These are phyloP conservation scores for Achlya flavicornis DNA, from an alignment of 2,888 invertebrate genomes.

Conservation along the genomic window DNA sequence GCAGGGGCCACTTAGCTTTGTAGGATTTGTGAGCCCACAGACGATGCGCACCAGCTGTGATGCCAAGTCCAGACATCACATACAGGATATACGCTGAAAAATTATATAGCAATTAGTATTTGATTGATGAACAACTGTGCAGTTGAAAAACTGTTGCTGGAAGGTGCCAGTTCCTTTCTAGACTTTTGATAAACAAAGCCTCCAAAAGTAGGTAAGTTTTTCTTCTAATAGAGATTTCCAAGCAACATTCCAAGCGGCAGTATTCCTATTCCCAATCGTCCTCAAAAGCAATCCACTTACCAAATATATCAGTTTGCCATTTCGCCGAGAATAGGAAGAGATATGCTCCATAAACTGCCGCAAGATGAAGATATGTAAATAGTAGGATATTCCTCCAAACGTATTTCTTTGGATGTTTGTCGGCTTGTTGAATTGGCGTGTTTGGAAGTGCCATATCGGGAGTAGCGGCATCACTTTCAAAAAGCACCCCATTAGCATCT, in stretches of 20 bases:
- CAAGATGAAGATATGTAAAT: slow-evolving; percentile 89
- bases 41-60: slow-evolving; percentile 98
- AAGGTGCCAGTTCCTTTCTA: too few species aligned
- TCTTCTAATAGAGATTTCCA: neutral
- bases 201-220: too few species aligned
- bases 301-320: slow-evolving; percentile 87
- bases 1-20: slow-evolving; percentile 96
- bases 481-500: slow-evolving; percentile 75
- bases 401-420: slow-evolving; percentile 82
- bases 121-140: neutral
- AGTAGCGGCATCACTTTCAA: slow-evolving; percentile 76
- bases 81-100: slow-evolving; percentile 88
- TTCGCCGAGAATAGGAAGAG: slow-evolving; percentile 89
- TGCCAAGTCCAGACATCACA: slow-evolving; percentile 92
- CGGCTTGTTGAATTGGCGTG: slow-evolving; percentile 77
- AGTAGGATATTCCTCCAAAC: slow-evolving; percentile 94
- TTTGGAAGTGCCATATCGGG: slow-evolving; percentile 69
- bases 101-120: neutral
- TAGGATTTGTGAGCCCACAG: slow-evolving; percentile 98
- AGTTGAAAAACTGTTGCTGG: too few species aligned
- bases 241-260: neutral
- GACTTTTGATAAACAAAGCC: too few species aligned
- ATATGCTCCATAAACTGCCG: slow-evolving; percentile 90
- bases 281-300: slow-evolving; percentile 79
- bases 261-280: too few species aligned